phyloP scores from a whole-genome alignment of 2,113 vertebrate species.

The Entosphenus tridentatus region DNA sequence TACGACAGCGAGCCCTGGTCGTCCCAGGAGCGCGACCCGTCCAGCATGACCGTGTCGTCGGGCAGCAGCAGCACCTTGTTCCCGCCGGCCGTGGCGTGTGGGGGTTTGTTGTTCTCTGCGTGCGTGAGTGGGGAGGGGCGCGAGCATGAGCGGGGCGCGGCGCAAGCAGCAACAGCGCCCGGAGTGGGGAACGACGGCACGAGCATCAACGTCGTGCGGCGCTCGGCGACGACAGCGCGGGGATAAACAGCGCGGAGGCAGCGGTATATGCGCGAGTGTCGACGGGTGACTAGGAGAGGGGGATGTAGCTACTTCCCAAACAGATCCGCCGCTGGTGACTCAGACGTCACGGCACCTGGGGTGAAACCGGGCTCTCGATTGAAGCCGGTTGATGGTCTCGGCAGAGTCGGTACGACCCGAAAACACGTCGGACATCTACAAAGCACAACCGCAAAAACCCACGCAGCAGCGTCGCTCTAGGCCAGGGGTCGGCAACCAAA shows the following conservation, averaged over 20 bases:
- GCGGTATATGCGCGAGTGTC: not conserved
- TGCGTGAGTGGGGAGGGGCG: no score
- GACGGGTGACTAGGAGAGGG: no score
- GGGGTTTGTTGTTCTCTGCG: constrained; percentile 59
- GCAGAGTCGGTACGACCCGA: no score
- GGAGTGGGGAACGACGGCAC: not conserved
- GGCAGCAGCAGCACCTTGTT: constrained; percentile 47
- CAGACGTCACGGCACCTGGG: no score
- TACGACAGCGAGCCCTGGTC: constrained; percentile 65
- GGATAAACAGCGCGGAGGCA: constrained; percentile 10
- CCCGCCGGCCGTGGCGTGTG: constrained; percentile 42
- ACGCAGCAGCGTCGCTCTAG: no score
- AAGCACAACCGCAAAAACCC: no score
- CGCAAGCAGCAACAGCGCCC: not conserved
- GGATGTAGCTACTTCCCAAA: no score
- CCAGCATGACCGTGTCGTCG: constrained; percentile 38
- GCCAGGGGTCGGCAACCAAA: no score
- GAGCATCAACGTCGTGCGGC: not conserved
- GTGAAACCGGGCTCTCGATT: no score
- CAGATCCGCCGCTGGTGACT: no score
- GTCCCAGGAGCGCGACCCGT: constrained; percentile 65
- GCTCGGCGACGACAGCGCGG: not conserved
- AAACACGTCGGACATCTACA: no score
- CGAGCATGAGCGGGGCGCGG: not conserved
- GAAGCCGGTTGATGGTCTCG: no score